A percentile compares a stretch with the other conserved stretches of the same genome.
These are phyloP conservation scores for Nebria brevicollis DNA, from an alignment of 2,888 invertebrate species.

Conservation along the genomic window DNA sequence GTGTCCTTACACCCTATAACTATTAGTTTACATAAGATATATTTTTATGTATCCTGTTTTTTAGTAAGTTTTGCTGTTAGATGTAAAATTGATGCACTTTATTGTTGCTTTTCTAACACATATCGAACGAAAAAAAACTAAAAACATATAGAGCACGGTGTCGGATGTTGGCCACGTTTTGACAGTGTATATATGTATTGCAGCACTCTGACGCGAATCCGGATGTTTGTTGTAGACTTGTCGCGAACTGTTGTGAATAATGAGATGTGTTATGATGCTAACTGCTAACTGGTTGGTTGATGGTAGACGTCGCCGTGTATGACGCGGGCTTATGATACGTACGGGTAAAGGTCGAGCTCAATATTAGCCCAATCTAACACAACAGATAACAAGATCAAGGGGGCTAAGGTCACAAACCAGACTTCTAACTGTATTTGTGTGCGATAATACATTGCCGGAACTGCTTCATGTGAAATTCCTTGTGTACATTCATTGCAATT, in stretches of 20 bases:
- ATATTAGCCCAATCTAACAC: constrained; percentile 52
- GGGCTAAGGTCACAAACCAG: constrained; percentile 50
- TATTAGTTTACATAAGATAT: background rate
- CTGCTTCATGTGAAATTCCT: background rate
- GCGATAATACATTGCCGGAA: background rate
- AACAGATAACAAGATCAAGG: constrained; percentile 54
- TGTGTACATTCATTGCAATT: background rate
- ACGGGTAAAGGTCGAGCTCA: constrained; percentile 52
- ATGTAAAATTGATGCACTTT: background rate
- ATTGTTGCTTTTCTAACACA: background rate
- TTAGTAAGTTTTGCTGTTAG: background rate
- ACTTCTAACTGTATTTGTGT: constrained; percentile 9
- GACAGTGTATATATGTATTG: background rate
- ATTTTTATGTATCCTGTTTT: background rate
- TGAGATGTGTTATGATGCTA: constrained; percentile 11
- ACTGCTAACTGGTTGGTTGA: constrained; percentile 6
- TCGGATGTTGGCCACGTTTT: background rate
- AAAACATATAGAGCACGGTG: background rate
- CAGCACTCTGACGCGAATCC: constrained; percentile 13
- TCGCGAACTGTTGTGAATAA: constrained; percentile 20
- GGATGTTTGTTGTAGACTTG: constrained; percentile 14
- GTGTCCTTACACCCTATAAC: background rate
- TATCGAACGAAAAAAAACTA: background rate
- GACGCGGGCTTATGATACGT: constrained; percentile 29
- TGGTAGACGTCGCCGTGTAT: constrained; percentile 28